Percentiles rank a stretch among this genome's conserved stretches.
These are phyloP conservation scores for Catagonus wagneri DNA, from an alignment of 2,113 vertebrate genomes.

Conservation along the genomic window DNA sequence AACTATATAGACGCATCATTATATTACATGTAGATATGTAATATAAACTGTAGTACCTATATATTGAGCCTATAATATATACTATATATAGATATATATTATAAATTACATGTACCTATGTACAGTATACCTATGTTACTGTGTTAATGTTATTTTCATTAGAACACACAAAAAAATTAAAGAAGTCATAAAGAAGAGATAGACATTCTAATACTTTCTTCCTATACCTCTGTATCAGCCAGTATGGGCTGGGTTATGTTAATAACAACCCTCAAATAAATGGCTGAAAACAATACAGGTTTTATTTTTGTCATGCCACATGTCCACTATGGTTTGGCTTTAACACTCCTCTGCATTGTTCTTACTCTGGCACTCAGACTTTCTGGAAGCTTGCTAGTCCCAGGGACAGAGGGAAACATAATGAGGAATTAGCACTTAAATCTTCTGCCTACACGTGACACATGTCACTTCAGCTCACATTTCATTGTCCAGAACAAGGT, in stretches of 20 bases:
- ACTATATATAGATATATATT: neutral
- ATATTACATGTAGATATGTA: neutral
- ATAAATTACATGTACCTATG: neutral
- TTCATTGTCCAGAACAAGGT: conserved; percentile 6
- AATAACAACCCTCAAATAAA: neutral
- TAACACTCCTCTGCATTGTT: neutral
- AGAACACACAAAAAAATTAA: neutral
- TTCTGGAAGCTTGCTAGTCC: neutral
- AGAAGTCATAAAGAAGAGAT: neutral
- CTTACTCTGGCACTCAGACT: neutral
- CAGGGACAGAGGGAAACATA: neutral
- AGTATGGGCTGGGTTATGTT: neutral
- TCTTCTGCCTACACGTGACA: neutral
- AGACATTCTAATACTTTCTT: conserved; percentile 25
- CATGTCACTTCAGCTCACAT: neutral
- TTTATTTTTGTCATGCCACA: neutral
- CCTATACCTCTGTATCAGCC: neutral
- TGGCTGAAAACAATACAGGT: neutral
- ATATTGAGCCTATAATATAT: neutral
- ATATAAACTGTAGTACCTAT: neutral
- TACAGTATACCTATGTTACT: neutral
- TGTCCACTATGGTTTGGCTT: conserved; percentile 7
- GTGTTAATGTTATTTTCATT: neutral
- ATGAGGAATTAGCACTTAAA: neutral
- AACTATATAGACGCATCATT: neutral